Conservation (phyloP, 2,888 invertebrate genomes). For the Archips crataeganus region DNA sequence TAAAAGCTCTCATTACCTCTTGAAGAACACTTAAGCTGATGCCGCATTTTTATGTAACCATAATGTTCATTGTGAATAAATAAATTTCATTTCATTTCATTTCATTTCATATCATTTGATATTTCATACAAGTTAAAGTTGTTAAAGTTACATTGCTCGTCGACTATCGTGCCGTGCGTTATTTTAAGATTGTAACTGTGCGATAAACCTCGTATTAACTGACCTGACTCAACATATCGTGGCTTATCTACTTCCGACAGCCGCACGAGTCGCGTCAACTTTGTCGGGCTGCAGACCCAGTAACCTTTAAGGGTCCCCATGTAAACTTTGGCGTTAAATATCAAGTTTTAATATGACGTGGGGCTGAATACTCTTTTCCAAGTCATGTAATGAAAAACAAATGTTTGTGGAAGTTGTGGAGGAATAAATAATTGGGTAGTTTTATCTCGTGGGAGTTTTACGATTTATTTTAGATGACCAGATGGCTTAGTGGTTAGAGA, state of each 20-base stretch:
- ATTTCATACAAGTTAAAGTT: neutral
- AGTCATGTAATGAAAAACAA: neutral
- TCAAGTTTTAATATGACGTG: neutral
- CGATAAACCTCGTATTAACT: neutral
- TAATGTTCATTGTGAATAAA: no score
- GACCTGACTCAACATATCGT: conserved; percentile 37
- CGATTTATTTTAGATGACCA: no score
- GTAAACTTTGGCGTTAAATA: neutral
- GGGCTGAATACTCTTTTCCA: neutral
- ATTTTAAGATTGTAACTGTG: neutral
- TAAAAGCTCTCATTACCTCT: no score
- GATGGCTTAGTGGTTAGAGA: no score
- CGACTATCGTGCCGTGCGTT: neutral
- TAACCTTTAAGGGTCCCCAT: conserved; percentile 10
- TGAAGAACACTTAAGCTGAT: no score
- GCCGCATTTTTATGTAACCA: no score
- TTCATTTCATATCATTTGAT: no score
- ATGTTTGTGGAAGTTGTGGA: no score
- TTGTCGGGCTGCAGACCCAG: conserved; percentile 23
- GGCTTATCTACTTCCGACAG: conserved; percentile 36
- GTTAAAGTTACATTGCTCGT: neutral
- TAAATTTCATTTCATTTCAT: no score
- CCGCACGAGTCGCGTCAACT: conserved; percentile 19
- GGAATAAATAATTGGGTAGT: no score
- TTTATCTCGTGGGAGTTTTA: no score